These are phyloP conservation scores for Nicator chloris DNA, from an alignment of 2,113 vertebrate species.

Conservation along the genomic window DNA sequence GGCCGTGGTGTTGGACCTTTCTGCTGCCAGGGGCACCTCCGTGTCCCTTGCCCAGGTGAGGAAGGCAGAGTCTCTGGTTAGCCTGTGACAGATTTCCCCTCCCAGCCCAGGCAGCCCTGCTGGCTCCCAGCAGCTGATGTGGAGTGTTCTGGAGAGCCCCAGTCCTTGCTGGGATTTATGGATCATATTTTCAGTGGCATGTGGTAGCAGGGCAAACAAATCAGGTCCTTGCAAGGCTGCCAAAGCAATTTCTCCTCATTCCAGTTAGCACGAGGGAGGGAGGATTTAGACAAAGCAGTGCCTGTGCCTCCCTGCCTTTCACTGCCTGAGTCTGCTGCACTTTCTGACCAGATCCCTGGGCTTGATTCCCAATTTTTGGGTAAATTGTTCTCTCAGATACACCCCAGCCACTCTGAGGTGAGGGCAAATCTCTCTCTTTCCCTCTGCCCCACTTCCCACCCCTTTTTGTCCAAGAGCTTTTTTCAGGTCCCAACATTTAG, in stretches of 20 bases:
- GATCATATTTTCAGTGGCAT: neutral
- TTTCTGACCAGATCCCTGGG: neutral
- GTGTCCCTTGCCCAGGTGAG: neutral
- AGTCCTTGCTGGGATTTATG: neutral
- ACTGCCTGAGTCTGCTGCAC: neutral
- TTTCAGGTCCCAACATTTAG: neutral
- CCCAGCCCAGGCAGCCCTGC: neutral
- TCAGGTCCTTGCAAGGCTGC: constrained; percentile 25
- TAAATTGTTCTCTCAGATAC: neutral
- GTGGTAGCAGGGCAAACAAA: constrained; percentile 28
- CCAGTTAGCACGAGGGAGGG: neutral
- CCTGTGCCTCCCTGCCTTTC: neutral
- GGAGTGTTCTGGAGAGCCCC: neutral
- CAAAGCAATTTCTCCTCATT: constrained; percentile 23
- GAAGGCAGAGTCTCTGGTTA: fast-evolving
- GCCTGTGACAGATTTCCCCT: neutral
- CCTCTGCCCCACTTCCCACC: neutral
- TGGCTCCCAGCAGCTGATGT: neutral
- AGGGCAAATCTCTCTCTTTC: neutral
- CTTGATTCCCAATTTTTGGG: neutral
- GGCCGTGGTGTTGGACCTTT: fast-evolving
- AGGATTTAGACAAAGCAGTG: neutral
- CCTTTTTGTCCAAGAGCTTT: neutral
- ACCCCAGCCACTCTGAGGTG: neutral
- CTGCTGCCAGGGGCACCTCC: neutral